Percentiles rank a stretch among this genome's conserved stretches.
Conservation (phyloP, 2,888 invertebrate species). For the Drosophila mayaguana region DNA sequence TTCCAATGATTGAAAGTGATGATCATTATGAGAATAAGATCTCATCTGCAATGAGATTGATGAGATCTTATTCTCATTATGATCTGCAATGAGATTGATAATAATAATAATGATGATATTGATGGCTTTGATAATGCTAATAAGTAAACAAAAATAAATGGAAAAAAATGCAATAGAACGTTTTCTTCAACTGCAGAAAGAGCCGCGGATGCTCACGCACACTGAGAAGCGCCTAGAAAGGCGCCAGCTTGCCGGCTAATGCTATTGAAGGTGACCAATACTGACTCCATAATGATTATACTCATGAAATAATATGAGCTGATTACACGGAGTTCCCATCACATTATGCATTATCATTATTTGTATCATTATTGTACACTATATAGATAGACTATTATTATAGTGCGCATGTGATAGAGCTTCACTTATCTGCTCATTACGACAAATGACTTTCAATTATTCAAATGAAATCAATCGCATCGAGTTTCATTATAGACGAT, state of each 20-base stretch:
- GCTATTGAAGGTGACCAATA: no score
- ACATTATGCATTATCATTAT: background rate
- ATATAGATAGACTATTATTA: background rate
- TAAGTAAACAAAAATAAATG: no score
- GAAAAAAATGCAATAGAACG: no score
- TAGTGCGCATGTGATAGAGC: background rate
- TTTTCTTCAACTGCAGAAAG: background rate
- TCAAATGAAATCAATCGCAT: conserved; percentile 6
- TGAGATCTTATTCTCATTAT: no score
- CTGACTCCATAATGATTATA: no score
- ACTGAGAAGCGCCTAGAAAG: background rate
- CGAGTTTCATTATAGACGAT: background rate
- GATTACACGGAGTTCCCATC: no score
- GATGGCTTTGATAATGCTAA: no score
- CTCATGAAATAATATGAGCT: no score
- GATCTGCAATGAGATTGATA: background rate
- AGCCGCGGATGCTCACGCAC: no score
- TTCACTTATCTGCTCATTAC: background rate
- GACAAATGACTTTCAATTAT: background rate
- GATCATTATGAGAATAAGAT: no score
- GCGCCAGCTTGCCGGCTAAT: background rate
- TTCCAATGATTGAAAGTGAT: no score
- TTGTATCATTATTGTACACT: background rate
- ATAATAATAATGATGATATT: background rate
- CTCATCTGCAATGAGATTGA: background rate